These are phyloP conservation scores for Columba livia DNA, from an alignment of 2,113 vertebrate species.

Conservation along the genomic window DNA sequence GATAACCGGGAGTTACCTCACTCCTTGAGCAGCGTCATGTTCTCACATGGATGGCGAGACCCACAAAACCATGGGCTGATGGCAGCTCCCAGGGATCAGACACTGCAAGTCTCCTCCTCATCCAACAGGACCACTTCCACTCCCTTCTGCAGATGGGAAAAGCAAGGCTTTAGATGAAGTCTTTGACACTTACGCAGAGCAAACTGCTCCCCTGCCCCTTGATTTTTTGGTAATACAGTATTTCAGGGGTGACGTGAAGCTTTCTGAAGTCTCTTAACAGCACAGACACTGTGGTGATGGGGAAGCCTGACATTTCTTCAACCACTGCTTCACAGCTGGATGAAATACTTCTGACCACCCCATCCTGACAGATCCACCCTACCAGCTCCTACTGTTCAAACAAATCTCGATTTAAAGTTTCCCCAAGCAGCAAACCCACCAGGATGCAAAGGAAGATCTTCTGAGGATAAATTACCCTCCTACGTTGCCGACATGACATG, in stretches of 20 bases:
- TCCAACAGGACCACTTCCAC: rapidly evolving
- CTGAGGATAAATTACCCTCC: background rate
- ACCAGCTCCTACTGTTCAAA: background rate
- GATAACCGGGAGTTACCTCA: background rate
- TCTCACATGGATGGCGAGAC: rapidly evolving
- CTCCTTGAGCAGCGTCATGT: background rate
- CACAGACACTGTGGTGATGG: background rate
- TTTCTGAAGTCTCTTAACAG: background rate
- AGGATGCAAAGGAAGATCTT: background rate
- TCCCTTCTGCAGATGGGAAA: background rate
- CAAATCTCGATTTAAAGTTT: background rate
- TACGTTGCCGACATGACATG: background rate
- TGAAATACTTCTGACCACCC: background rate
- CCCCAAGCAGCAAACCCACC: background rate
- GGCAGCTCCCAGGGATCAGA: background rate
- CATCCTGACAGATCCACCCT: background rate
- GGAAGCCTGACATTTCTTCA: background rate
- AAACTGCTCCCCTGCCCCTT: rapidly evolving
- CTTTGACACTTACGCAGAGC: rapidly evolving
- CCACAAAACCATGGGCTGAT: background rate
- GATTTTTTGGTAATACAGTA: background rate
- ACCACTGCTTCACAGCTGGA: rapidly evolving
- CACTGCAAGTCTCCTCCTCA: background rate
- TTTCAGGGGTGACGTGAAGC: background rate
- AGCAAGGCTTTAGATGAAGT: background rate